These are phyloP conservation scores for Podargus strigoides DNA, from an alignment of 2,797 vertebrate species.

Conservation along the genomic window DNA sequence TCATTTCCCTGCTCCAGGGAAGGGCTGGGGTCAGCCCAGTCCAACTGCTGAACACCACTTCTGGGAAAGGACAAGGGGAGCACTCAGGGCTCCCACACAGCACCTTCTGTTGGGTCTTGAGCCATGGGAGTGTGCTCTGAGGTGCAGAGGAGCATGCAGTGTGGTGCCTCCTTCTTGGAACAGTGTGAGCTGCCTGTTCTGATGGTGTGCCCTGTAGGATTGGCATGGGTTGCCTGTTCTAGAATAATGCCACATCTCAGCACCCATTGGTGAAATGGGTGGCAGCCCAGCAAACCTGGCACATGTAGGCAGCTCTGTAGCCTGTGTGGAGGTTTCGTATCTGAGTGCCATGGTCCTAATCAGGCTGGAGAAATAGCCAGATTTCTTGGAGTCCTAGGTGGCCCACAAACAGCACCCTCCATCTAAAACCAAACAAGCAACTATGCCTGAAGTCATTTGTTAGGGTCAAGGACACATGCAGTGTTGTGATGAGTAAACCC, in stretches of 20 bases:
- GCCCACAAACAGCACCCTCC: fast-evolving
- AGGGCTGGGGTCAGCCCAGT: neutral
- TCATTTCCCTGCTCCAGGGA: neutral
- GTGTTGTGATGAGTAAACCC: neutral
- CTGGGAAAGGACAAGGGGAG: neutral
- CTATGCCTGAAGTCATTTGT: fast-evolving
- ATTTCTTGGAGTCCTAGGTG: neutral
- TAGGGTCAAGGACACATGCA: neutral
- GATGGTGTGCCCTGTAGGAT: neutral
- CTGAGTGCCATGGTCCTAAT: fast-evolving
- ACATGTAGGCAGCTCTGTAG: fast-evolving
- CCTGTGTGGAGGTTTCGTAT: fast-evolving
- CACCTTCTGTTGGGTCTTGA: neutral
- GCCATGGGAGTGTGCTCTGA: fast-evolving
- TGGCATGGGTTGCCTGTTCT: neutral
- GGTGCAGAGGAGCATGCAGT: neutral
- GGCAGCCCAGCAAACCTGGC: neutral
- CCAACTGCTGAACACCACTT: neutral
- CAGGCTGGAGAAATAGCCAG: neutral
- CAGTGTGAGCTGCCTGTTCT: neutral
- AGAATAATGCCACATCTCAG: fast-evolving
- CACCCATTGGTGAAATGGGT: fast-evolving
- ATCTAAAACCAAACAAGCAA: neutral
- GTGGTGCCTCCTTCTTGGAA: neutral
- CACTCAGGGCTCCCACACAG: neutral